These are phyloP conservation scores for Rhabdophis nuchalis DNA, from an alignment of 2,797 vertebrate genomes.

Conservation along the genomic window DNA sequence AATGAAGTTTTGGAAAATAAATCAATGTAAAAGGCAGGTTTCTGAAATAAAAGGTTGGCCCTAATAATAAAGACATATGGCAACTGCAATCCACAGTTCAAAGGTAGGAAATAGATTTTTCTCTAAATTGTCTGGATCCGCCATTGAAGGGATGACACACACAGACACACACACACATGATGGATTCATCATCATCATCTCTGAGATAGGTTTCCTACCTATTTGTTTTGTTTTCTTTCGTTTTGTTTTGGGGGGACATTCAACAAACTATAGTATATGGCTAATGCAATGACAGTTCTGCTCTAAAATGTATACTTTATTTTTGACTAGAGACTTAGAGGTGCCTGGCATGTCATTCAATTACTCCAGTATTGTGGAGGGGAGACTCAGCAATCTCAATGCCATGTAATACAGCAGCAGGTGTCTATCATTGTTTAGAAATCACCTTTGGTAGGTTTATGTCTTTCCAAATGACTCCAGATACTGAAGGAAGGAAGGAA, in stretches of 20 bases:
- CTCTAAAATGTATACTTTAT: not conserved
- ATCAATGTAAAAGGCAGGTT: not conserved
- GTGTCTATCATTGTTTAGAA: not conserved
- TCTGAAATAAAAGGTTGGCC: not conserved
- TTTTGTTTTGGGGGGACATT: not conserved
- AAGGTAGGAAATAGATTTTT: not conserved
- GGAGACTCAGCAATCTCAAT: not conserved
- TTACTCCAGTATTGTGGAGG: not conserved
- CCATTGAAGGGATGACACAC: not conserved
- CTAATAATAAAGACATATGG: not conserved
- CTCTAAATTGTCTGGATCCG: not conserved
- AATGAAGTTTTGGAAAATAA: not conserved
- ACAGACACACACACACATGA: accelerated
- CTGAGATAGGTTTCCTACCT: not conserved
- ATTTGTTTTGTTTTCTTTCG: not conserved
- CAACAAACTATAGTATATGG: not conserved
- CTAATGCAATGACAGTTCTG: not conserved
- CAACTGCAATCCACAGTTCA: not conserved
- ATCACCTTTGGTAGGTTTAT: not conserved
- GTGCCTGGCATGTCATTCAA: not conserved
- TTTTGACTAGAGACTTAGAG: not conserved
- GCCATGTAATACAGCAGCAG: not conserved
- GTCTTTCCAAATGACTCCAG: not conserved
- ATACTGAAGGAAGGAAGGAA: not conserved
- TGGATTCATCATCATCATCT: not conserved